phyloP scores from a whole-genome alignment of 1,140 invertebrate genomes.

The Triops cancriformis region DNA sequence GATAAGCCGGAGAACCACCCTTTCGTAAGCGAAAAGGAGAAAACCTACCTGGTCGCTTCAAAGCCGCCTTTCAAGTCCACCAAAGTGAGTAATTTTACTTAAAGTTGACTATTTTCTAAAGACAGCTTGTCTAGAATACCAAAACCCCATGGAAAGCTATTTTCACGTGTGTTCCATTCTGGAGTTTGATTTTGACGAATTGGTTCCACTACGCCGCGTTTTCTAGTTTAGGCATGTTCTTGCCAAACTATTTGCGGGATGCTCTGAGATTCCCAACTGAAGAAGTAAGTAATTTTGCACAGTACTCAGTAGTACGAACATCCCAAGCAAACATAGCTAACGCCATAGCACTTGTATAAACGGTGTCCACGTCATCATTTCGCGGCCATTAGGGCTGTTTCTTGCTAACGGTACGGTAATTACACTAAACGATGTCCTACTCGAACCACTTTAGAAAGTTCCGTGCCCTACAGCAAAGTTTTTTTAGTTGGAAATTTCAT shows the following conservation, averaged over 20 bases:
- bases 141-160: background rate
- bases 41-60: background rate
- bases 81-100: background rate
- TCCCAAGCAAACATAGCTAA: no score
- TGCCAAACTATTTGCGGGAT: background rate
- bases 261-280: background rate
- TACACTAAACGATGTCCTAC: no score
- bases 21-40: background rate
- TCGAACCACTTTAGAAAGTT: no score
- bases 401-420: no score
- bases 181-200: background rate
- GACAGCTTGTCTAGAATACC: background rate
- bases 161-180: background rate
- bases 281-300: background rate
- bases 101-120: background rate
- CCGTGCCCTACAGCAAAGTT: no score
- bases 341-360: no score
- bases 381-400: no score
- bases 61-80: background rate
- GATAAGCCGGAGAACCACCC: background rate
- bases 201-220: background rate
- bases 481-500: no score
- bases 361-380: no score
- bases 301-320: no score
- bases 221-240: background rate